These are phyloP conservation scores for Chrosomus eos DNA, from an alignment of 2,797 vertebrate genomes.

Conservation along the genomic window DNA sequence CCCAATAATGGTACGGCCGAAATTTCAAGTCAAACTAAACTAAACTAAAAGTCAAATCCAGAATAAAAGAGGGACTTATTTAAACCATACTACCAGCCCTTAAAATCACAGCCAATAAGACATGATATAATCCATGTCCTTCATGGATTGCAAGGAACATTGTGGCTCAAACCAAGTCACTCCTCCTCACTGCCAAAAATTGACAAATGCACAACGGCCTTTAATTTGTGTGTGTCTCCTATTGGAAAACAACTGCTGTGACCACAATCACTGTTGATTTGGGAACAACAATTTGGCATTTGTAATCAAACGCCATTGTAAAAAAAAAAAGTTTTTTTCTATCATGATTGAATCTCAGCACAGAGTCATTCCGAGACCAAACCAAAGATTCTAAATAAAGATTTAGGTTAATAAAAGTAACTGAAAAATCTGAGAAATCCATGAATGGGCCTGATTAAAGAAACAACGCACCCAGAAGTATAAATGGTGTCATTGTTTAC, in stretches of 20 bases:
- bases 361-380: background rate
- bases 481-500: background rate
- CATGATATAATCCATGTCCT: background rate
- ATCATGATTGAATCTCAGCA: background rate
- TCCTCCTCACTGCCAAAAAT: slow-evolving; percentile 14
- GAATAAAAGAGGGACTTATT: background rate
- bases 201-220: slow-evolving; percentile 15
- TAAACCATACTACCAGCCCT: background rate
- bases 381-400: background rate
- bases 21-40: background rate
- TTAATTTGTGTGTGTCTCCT: slow-evolving; percentile 48
- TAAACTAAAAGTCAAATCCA: slow-evolving; percentile 15
- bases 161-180: slow-evolving; percentile 5
- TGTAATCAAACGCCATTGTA: slow-evolving; percentile 63
- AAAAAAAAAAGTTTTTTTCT: slow-evolving; percentile 16
- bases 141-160: slow-evolving; percentile 1
- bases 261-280: slow-evolving; percentile 62
- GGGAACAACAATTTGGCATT: slow-evolving; percentile 62
- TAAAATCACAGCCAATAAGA: slow-evolving; percentile 30
- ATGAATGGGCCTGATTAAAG: background rate
- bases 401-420: background rate
- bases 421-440: background rate
- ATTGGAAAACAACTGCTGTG: slow-evolving; percentile 47
- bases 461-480: background rate
- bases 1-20: background rate